Evolutionary conservation across 2,888 invertebrate species (phyloP).

Genomic region (Amphipoea oculea): DNA sequence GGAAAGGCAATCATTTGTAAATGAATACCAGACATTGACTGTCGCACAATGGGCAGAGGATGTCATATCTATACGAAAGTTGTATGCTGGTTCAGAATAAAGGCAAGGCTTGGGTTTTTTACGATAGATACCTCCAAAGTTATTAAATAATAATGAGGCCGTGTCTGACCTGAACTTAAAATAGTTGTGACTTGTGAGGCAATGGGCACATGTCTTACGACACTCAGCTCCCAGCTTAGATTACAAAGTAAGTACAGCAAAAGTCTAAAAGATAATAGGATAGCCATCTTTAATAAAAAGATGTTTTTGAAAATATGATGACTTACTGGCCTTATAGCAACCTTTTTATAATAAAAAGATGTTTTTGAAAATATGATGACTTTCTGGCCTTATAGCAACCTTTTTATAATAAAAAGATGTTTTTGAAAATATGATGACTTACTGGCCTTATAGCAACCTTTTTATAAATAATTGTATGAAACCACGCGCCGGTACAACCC

Average conservation of each 20-base stretch:
- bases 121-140: background rate
- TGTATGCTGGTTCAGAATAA: background rate
- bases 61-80: too few relatives aligned
- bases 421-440: background rate
- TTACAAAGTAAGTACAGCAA: background rate
- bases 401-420: background rate
- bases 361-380: too few relatives aligned
- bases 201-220: background rate
- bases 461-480: background rate
- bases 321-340: background rate
- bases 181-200: background rate
- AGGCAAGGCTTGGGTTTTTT: background rate
- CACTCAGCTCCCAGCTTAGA: background rate
- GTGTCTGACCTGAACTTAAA: background rate
- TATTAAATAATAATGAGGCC: background rate
- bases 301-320: background rate
- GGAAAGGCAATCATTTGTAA: slow-evolving; percentile 20
- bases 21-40: background rate
- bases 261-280: too few relatives aligned
- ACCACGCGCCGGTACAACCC: background rate
- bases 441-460: background rate
- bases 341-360: background rate
- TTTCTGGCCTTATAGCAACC: background rate
- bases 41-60: background rate
- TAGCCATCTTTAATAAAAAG: background rate